These are phyloP conservation scores for Cepaea hortensis DNA, from an alignment of 2,888 invertebrate species.

Conservation along the genomic window DNA sequence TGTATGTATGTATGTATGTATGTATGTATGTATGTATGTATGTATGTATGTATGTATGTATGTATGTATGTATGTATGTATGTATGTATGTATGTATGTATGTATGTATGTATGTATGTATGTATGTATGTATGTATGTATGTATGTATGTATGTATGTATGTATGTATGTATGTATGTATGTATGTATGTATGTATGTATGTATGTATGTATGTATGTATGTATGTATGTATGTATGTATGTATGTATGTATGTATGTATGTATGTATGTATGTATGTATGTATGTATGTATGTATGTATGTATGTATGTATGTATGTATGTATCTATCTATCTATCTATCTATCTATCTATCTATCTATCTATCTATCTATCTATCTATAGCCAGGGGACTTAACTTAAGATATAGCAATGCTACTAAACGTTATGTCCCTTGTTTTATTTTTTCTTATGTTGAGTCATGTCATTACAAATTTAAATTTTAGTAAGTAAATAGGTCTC, in stretches of 20 bases:
- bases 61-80: constrained; percentile 1
- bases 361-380: too few species aligned
- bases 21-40: background rate
- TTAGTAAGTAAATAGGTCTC: too few species aligned
- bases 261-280: background rate
- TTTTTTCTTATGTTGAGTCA: too few species aligned
- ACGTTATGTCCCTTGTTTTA: too few species aligned
- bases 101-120: background rate
- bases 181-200: background rate
- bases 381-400: too few species aligned
- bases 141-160: background rate
- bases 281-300: background rate
- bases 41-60: background rate
- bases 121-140: background rate
- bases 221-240: background rate
- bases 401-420: too few species aligned
- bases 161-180: background rate
- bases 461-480: too few species aligned
- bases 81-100: background rate
- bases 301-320: background rate
- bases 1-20: background rate
- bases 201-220: background rate
- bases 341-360: background rate
- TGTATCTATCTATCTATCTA: background rate
- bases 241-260: background rate